Conservation (phyloP, 2,888 invertebrate genomes). For the Erebia palarica region DNA sequence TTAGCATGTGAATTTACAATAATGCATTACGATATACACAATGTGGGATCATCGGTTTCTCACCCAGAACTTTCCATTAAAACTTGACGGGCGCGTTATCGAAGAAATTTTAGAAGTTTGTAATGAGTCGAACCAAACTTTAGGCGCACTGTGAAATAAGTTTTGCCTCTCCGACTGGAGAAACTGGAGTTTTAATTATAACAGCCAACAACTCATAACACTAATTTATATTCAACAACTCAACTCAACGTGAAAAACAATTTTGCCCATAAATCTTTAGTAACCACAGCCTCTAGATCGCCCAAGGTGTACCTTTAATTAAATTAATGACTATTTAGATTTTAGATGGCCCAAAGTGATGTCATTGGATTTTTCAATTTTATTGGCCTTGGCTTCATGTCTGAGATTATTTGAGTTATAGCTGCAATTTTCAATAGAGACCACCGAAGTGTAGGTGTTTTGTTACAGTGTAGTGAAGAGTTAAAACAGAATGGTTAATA, state of each 20-base stretch:
- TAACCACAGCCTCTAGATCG: neutral
- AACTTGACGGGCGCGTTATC: neutral
- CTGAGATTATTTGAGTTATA: slow-evolving; percentile 53
- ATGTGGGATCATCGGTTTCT: neutral
- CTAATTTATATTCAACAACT: too few species aligned
- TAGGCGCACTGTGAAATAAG: neutral
- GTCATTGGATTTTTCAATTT: slow-evolving; percentile 53
- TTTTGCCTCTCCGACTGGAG: neutral
- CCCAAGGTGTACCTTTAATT: slow-evolving; percentile 31
- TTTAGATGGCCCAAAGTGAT: slow-evolving; percentile 45
- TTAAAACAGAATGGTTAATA: neutral
- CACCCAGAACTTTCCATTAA: neutral
- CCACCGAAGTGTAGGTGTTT: slow-evolving; percentile 51
- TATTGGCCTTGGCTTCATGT: slow-evolving; percentile 56
- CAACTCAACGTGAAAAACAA: neutral
- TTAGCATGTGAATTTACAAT: neutral
- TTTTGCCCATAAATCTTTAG: neutral
- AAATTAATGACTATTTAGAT: slow-evolving; percentile 39
- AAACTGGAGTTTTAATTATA: neutral
- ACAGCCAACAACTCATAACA: too few species aligned
- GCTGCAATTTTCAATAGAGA: slow-evolving; percentile 54
- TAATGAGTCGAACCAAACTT: neutral
- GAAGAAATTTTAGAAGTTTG: neutral
- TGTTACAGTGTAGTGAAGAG: slow-evolving; percentile 43
- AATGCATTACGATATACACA: neutral